Percentiles rank a stretch among this genome's conserved stretches.
Evolutionary conservation across 2,888 invertebrate species (phyloP).

Genomic region (Shargacucullia verbasci): DNA sequence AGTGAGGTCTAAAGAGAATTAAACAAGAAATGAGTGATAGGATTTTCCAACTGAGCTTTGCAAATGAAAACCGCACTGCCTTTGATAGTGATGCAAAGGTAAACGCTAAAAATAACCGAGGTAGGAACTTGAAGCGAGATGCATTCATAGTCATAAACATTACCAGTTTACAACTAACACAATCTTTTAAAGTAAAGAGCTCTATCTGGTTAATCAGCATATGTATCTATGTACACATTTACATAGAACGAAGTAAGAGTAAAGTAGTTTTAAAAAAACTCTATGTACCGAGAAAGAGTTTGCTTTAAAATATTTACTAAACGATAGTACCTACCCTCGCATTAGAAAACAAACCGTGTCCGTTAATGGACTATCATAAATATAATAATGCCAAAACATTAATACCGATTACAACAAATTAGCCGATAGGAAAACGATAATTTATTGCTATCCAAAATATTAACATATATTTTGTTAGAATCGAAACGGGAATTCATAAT

Average conservation of each 20-base stretch:
- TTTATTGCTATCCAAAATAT: conserved; percentile 47
- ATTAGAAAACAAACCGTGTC: conserved; percentile 31
- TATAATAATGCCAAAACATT: conserved; percentile 45
- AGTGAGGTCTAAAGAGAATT: conserved; percentile 25
- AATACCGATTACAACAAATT: conserved; percentile 51
- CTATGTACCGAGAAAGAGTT: not conserved
- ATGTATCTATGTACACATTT: conserved; percentile 8
- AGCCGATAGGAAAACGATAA: conserved; percentile 41
- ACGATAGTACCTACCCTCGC: no score
- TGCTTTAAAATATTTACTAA: conserved; percentile 7
- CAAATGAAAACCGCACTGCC: conserved; percentile 32
- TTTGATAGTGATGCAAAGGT: conserved; percentile 42
- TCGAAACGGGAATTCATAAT: conserved; percentile 35
- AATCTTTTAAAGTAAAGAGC: conserved; percentile 36
- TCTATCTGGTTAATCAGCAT: conserved; percentile 39
- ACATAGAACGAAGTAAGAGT: conserved; percentile 36
- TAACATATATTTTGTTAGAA: conserved; percentile 30
- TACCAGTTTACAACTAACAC: conserved; percentile 31
- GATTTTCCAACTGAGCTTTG: conserved; percentile 29
- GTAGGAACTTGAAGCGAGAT: conserved; percentile 15
- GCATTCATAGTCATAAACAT: conserved; percentile 43
- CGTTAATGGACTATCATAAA: conserved; percentile 31
- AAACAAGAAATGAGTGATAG: conserved; percentile 28
- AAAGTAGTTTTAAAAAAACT: conserved; percentile 15
- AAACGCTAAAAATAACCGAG: conserved; percentile 38